phyloP scores from a whole-genome alignment of 2,888 invertebrate genomes.

The Dicyrtomina minuta region DNA sequence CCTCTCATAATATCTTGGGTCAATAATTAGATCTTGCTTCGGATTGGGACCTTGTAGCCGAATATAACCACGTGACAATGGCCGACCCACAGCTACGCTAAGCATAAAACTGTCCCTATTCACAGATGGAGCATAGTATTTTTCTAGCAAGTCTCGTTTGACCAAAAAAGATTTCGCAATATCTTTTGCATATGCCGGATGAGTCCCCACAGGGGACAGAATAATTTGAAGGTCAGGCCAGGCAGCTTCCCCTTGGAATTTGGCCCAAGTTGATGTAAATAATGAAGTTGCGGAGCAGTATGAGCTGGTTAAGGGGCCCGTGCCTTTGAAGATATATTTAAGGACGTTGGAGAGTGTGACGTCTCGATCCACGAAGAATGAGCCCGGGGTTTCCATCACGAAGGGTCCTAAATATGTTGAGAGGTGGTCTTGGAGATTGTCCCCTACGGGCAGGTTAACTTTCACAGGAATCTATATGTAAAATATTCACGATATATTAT shows the following conservation, averaged over 20 bases:
- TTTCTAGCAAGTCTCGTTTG: slow-evolving; percentile 30
- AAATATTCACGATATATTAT: background rate
- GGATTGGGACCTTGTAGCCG: slow-evolving; percentile 7
- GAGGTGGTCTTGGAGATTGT: slow-evolving; percentile 25
- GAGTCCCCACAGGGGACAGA: slow-evolving; percentile 36
- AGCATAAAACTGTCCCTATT: slow-evolving; percentile 46
- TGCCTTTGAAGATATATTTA: slow-evolving; percentile 27
- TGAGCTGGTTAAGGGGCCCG: slow-evolving; percentile 37
- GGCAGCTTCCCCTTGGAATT: slow-evolving; percentile 40
- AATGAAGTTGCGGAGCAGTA: slow-evolving; percentile 42
- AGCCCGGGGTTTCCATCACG: background rate
- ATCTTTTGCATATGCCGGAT: slow-evolving; percentile 39
- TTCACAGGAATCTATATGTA: slow-evolving; percentile 14
- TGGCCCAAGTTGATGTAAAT: slow-evolving; percentile 40
- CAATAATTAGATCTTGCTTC: background rate
- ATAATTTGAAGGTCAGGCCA: slow-evolving; percentile 49
- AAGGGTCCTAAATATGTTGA: slow-evolving; percentile 19
- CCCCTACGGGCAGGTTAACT: slow-evolving; percentile 14
- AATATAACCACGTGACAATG: slow-evolving; percentile 35
- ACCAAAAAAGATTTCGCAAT: slow-evolving; percentile 44
- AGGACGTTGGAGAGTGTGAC: background rate
- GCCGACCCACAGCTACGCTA: slow-evolving; percentile 44
- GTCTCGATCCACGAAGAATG: slow-evolving; percentile 15
- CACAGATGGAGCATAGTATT: slow-evolving; percentile 41
- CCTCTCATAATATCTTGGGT: slow-evolving; percentile 15